Percentiles rank a stretch among this genome's conserved stretches.
Conservation (phyloP, 2,113 vertebrate genomes). For the Setophaga coronata region DNA sequence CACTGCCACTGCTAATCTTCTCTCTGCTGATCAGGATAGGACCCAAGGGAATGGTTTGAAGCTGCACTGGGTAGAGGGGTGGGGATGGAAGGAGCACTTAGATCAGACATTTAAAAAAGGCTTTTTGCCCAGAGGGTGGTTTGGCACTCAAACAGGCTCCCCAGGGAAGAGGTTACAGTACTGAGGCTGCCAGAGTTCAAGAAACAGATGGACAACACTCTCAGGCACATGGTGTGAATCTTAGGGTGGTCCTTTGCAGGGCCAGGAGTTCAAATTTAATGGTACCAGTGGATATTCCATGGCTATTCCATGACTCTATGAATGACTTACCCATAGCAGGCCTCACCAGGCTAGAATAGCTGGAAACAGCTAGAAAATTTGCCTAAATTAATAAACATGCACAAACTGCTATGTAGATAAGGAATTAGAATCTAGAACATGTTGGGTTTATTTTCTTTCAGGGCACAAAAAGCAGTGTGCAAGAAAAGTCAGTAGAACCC, state of each 20-base stretch:
- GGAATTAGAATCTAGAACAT: background rate
- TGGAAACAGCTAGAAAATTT: background rate
- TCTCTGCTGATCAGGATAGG: background rate
- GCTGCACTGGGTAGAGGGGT: background rate
- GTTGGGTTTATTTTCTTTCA: background rate
- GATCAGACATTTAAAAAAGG: background rate
- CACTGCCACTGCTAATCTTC: background rate
- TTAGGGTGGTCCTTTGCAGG: background rate
- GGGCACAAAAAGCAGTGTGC: background rate
- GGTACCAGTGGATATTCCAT: background rate
- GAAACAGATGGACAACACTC: background rate
- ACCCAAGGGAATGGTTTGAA: background rate
- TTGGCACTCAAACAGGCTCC: background rate
- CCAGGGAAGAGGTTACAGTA: background rate
- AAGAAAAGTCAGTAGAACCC: background rate
- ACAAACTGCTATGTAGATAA: background rate
- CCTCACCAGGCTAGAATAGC: background rate
- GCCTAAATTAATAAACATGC: background rate
- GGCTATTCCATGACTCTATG: background rate
- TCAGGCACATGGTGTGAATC: background rate
- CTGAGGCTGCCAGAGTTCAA: background rate
- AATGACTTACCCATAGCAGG: background rate
- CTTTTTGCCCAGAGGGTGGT: background rate
- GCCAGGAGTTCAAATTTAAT: background rate
- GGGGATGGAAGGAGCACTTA: background rate